phyloP scores from a whole-genome alignment of 2,888 invertebrate genomes.

The Hypomecis atomaria region DNA sequence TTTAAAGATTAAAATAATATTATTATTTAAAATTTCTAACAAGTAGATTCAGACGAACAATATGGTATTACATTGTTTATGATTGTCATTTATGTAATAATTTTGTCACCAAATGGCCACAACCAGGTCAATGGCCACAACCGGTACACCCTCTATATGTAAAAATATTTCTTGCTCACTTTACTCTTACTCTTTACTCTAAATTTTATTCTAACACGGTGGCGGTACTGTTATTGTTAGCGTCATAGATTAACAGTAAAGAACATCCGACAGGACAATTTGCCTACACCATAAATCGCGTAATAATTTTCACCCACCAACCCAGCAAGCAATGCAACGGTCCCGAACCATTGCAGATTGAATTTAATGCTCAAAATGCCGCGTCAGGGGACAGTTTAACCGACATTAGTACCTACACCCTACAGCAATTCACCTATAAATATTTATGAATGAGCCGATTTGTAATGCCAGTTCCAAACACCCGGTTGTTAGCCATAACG shows the following conservation, averaged over 20 bases:
- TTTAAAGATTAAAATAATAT: too few relatives aligned
- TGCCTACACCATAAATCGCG: constrained; percentile 66
- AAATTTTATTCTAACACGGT: neutral
- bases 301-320: constrained; percentile 65
- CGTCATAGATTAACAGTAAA: constrained; percentile 39
- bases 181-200: too few relatives aligned
- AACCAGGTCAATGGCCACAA: too few relatives aligned
- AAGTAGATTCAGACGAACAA: too few relatives aligned
- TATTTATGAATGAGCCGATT: constrained; percentile 74
- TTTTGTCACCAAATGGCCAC: too few relatives aligned
- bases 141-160: too few relatives aligned
- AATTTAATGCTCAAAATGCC: constrained; percentile 71
- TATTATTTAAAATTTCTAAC: too few relatives aligned
- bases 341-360: constrained; percentile 63
- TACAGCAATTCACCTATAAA: constrained; percentile 68
- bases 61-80: too few relatives aligned
- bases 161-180: too few relatives aligned
- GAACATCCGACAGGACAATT: constrained; percentile 68
- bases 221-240: constrained; percentile 9
- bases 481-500: constrained; percentile 60
- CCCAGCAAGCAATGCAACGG: constrained; percentile 30
- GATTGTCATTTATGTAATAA: too few relatives aligned
- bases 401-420: constrained; percentile 67
- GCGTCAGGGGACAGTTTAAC: constrained; percentile 70
- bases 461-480: constrained; percentile 48